These are phyloP conservation scores for Choreutis nemorana DNA, from an alignment of 2,888 invertebrate species.

Conservation along the genomic window DNA sequence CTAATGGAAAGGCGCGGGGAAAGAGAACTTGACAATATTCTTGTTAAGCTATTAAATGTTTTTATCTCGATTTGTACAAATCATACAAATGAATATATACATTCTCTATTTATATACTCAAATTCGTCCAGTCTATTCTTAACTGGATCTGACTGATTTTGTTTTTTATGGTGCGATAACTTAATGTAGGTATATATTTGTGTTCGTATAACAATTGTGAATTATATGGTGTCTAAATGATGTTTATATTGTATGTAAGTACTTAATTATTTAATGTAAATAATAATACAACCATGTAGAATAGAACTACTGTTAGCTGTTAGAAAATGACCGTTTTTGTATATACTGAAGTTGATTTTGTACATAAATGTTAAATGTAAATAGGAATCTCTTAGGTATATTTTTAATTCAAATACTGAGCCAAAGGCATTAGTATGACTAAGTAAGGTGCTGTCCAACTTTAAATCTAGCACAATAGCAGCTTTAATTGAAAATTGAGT, in stretches of 20 bases:
- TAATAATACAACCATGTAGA: no score
- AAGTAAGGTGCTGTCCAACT: slow-evolving; percentile 49
- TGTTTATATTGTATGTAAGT: slow-evolving; percentile 6
- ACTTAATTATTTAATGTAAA: slow-evolving; percentile 5
- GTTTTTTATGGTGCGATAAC: slow-evolving; percentile 10
- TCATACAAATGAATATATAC: slow-evolving; percentile 1
- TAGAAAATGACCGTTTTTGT: no score
- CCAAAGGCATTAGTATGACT: slow-evolving; percentile 54
- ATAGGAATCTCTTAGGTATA: slow-evolving; percentile 36
- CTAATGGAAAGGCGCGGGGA: slow-evolving; percentile 42
- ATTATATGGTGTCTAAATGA: slow-evolving; percentile 22
- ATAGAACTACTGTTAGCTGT: no score
- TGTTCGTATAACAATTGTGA: slow-evolving; percentile 25
- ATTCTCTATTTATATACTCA: slow-evolving; percentile 9
- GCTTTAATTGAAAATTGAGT: slow-evolving; percentile 35
- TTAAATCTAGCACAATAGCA: slow-evolving; percentile 32
- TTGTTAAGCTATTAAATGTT: no score
- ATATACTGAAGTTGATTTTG: slow-evolving; percentile 23
- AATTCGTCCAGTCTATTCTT: slow-evolving; percentile 18
- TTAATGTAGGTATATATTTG: slow-evolving; percentile 15
- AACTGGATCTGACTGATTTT: slow-evolving; percentile 9
- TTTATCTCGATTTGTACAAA: slow-evolving; percentile 6
- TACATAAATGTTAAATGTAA: slow-evolving; percentile 23
- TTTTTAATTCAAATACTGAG: slow-evolving; percentile 30
- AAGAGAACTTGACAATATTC: slow-evolving; percentile 46